Evolutionary conservation across 2,113 vertebrate genomes (phyloP).

Genomic region (Sphyrna mokarran): DNA sequence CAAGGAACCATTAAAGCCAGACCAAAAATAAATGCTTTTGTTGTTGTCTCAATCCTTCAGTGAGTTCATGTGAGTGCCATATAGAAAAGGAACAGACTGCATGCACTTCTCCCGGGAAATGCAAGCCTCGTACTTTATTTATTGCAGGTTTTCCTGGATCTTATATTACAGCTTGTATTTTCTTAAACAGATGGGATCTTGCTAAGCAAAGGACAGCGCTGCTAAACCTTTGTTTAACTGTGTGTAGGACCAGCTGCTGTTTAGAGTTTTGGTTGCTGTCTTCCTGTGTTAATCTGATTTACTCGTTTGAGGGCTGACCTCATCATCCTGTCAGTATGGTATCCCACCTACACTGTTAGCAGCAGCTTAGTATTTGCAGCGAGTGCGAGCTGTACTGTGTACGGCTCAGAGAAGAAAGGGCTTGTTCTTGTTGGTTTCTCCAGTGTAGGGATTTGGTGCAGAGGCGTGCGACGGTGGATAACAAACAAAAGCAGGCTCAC

Average conservation of each 20-base stretch:
- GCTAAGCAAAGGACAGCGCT: constrained; percentile 57
- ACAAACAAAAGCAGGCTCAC: constrained; percentile 51
- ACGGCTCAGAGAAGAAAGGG: constrained; percentile 42
- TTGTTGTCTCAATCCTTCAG: constrained; percentile 12
- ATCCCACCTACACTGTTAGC: constrained; percentile 65
- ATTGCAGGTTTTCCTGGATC: constrained; percentile 52
- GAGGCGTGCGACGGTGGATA: constrained; percentile 50
- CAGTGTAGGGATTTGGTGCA: constrained; percentile 42
- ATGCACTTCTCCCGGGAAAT: constrained; percentile 39
- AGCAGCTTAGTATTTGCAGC: constrained; percentile 55
- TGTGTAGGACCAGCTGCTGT: constrained; percentile 55
- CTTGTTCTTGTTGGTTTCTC: constrained; percentile 44
- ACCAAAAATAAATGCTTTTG: background rate
- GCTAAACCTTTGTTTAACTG: constrained; percentile 43
- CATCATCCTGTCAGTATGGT: constrained; percentile 72
- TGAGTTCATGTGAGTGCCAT: constrained; percentile 9
- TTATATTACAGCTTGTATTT: constrained; percentile 48
- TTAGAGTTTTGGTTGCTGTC: constrained; percentile 54
- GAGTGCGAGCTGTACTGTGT: constrained; percentile 47
- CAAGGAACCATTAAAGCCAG: background rate
- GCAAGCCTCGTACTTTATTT: constrained; percentile 52
- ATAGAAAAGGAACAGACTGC: constrained; percentile 36
- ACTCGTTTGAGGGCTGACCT: constrained; percentile 86
- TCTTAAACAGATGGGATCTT: constrained; percentile 50
- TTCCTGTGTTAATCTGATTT: constrained; percentile 74